Percentiles rank a stretch among this genome's conserved stretches.
phyloP scores from a whole-genome alignment of 1,140 invertebrate species.

The Brachionus koreanus region DNA sequence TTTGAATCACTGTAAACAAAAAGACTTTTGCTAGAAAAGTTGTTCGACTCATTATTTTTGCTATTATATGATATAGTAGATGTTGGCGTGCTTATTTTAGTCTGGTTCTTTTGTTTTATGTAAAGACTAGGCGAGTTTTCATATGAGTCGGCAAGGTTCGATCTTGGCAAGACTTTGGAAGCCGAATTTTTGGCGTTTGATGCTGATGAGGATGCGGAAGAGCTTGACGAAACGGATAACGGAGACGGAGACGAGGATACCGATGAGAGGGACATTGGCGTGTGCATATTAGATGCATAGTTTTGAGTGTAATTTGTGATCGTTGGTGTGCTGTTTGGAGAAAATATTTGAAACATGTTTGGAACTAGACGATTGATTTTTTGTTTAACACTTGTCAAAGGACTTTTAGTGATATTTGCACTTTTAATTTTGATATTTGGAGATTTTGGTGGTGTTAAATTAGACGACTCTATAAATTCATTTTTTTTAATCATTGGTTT shows the following conservation, averaged over 20 bases:
- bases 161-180: neutral
- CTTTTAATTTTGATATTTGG: conserved; percentile 9
- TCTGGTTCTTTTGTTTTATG: neutral
- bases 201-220: conserved; percentile 14
- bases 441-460: conserved; percentile 23
- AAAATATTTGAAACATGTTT: conserved; percentile 24
- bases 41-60: neutral
- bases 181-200: neutral
- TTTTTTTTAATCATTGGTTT: neutral
- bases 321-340: neutral
- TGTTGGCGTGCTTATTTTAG: conserved; percentile 25
- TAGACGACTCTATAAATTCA: neutral
- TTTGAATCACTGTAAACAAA: neutral
- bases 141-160: neutral
- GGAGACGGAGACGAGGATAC: conserved; percentile 24
- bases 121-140: conserved; percentile 6
- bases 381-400: conserved; percentile 26
- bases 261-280: neutral
- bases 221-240: conserved; percentile 12
- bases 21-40: conserved; percentile 8
- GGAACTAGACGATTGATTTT: conserved; percentile 39
- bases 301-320: conserved; percentile 8
- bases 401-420: neutral
- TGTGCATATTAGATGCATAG: conserved; percentile 2
- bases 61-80: neutral